A percentile compares a stretch with the other conserved stretches of the same genome.
Evolutionary conservation across 2,113 vertebrate genomes (phyloP).

Genomic region (Silurus meridionalis): DNA sequence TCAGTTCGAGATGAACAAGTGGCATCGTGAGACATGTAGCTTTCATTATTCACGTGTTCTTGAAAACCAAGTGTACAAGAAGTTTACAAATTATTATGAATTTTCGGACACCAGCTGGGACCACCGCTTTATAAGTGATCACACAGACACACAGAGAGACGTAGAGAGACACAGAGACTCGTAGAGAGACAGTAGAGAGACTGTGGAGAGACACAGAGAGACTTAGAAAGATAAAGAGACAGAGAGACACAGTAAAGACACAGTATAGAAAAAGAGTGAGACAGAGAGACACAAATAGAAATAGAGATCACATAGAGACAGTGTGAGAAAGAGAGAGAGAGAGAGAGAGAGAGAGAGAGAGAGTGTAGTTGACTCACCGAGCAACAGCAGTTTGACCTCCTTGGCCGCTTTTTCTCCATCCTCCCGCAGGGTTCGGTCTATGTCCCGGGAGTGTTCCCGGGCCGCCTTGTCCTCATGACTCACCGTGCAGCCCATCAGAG

Average conservation of each 20-base stretch:
- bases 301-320: not conserved
- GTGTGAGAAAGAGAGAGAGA: not conserved
- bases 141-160: too few relatives aligned
- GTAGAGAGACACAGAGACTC: too few relatives aligned
- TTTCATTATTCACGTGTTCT: not conserved
- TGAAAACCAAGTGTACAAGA: too few relatives aligned
- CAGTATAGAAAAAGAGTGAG: not conserved
- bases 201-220: not conserved
- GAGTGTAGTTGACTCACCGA: slow-evolving; percentile 75
- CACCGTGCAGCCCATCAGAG: slow-evolving; percentile 88
- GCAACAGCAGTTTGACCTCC: slow-evolving; percentile 90
- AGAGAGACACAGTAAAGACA: not conserved
- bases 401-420: slow-evolving; percentile 93
- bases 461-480: slow-evolving; percentile 95
- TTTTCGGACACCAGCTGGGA: too few relatives aligned
- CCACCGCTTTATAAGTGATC: too few relatives aligned
- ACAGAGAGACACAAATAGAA: not conserved
- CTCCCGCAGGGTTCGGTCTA: slow-evolving; percentile 90
- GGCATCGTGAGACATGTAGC: not conserved
- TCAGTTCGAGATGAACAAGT: not conserved
- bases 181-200: too few relatives aligned
- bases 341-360: not conserved
- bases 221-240: not conserved
- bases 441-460: slow-evolving; percentile 89
- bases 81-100: too few relatives aligned